A percentile compares a stretch with the other conserved stretches of the same genome.
These are phyloP conservation scores for Paelopatides confundens DNA, from an alignment of 53 echinoderm and acorn worm genomes.

Conservation along the genomic window DNA sequence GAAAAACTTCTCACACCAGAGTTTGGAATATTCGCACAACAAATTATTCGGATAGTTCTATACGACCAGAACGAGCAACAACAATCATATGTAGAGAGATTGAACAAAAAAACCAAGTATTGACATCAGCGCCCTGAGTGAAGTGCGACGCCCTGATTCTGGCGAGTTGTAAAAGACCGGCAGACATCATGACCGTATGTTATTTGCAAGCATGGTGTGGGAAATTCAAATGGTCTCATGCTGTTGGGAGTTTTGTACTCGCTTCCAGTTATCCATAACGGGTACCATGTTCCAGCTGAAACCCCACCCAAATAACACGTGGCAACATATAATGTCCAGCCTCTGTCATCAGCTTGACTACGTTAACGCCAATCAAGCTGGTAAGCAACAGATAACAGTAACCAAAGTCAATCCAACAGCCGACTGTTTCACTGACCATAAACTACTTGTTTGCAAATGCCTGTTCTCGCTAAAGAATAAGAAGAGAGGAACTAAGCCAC, in stretches of 20 bases:
- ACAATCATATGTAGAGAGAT: no score
- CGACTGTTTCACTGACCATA: conserved; percentile 10
- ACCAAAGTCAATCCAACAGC: conserved; percentile 5
- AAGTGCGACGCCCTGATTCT: neutral
- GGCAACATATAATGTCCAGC: conserved; percentile 40
- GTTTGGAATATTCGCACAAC: no score
- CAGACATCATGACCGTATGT: neutral
- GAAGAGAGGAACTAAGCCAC: conserved; percentile 4
- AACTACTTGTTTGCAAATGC: neutral
- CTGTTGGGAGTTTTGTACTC: conserved; percentile 44
- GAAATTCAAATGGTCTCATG: conserved; percentile 39
- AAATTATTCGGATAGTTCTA: no score
- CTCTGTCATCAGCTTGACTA: conserved; percentile 50
- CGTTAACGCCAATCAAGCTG: neutral
- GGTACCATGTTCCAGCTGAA: conserved; percentile 48
- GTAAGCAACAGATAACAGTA: neutral
- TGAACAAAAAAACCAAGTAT: no score
- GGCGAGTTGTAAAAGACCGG: neutral
- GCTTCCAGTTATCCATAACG: conserved; percentile 17
- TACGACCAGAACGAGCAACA: no score
- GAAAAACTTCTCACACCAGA: no score
- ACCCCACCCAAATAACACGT: conserved; percentile 29
- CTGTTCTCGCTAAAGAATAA: neutral
- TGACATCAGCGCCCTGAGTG: no score
- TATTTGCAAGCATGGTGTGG: neutral